Evolutionary conservation across 2,113 vertebrate species (phyloP).

Genomic region (Alexandromys fortis): DNA sequence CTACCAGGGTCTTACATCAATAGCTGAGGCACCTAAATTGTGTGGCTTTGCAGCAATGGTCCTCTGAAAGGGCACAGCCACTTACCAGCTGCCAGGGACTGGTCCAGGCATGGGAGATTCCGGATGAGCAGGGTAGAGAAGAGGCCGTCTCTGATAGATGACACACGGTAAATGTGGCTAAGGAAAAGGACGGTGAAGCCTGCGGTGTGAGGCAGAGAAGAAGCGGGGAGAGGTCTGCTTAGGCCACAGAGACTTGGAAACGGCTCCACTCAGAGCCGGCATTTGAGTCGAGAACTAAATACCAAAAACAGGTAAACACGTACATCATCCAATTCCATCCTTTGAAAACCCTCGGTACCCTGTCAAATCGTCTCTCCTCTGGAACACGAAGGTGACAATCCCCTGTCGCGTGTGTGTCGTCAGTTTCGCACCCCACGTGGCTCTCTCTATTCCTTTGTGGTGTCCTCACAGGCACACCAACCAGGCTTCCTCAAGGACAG

Average conservation of each 20-base stretch:
- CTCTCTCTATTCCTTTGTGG: not conserved
- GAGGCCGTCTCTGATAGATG: not conserved
- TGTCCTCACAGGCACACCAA: not conserved
- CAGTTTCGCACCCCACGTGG: not conserved
- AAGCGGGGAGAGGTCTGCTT: not conserved
- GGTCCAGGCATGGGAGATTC: not conserved
- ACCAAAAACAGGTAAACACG: not conserved
- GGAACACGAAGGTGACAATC: not conserved
- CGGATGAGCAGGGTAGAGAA: not conserved
- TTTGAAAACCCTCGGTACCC: not conserved
- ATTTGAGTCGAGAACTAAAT: not conserved
- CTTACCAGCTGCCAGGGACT: not conserved
- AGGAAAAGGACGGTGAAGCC: not conserved
- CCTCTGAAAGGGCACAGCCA: not conserved
- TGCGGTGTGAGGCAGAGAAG: too few species aligned
- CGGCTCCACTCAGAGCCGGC: not conserved
- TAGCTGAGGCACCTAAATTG: not conserved
- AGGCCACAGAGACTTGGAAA: not conserved
- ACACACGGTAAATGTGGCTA: not conserved
- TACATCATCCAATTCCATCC: not conserved
- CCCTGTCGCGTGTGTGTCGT: not conserved
- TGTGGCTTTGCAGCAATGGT: not conserved
- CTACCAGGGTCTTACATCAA: not conserved
- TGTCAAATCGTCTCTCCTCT: not conserved
- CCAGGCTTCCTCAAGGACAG: not conserved